Percentiles rank a stretch among this genome's conserved stretches.
Evolutionary conservation across 2,797 vertebrate genomes (phyloP).

Genomic region (Mormyrus hasselquistii): DNA sequence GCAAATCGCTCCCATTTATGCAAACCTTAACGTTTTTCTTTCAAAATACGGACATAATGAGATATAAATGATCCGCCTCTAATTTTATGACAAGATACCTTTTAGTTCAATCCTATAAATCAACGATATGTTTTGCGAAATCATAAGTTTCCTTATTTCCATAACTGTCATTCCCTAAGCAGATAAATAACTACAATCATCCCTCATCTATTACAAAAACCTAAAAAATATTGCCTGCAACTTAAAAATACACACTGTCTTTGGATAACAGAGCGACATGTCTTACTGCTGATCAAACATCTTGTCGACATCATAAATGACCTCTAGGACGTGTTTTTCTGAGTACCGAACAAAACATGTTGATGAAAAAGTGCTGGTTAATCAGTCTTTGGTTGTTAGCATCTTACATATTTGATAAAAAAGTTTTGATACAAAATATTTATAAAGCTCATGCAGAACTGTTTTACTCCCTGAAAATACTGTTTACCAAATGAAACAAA

Average conservation of each 20-base stretch:
- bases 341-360: slow-evolving; percentile 20
- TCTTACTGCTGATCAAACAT: not conserved
- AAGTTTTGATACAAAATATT: slow-evolving; percentile 34
- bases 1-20: not conserved
- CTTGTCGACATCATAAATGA: not conserved
- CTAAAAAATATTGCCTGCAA: not conserved
- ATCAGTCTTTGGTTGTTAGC: slow-evolving; percentile 76
- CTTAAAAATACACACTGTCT: not conserved
- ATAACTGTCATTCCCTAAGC: not conserved
- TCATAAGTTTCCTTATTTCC: not conserved
- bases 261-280: not conserved
- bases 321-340: not conserved
- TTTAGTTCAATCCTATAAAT: not conserved
- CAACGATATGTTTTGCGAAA: not conserved
- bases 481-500: slow-evolving; percentile 19
- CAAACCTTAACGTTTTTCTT: not conserved
- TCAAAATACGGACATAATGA: not conserved
- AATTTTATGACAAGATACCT: not conserved
- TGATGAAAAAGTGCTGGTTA: slow-evolving; percentile 45
- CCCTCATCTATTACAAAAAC: not conserved
- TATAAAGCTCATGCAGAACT: slow-evolving; percentile 35
- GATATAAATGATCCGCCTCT: not conserved
- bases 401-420: slow-evolving; percentile 49
- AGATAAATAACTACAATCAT: not conserved
- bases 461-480: slow-evolving; percentile 40